A percentile compares a stretch with the other conserved stretches of the same genome.
Evolutionary conservation across 2,113 vertebrate species (phyloP).

Genomic region (Saguinus midas): DNA sequence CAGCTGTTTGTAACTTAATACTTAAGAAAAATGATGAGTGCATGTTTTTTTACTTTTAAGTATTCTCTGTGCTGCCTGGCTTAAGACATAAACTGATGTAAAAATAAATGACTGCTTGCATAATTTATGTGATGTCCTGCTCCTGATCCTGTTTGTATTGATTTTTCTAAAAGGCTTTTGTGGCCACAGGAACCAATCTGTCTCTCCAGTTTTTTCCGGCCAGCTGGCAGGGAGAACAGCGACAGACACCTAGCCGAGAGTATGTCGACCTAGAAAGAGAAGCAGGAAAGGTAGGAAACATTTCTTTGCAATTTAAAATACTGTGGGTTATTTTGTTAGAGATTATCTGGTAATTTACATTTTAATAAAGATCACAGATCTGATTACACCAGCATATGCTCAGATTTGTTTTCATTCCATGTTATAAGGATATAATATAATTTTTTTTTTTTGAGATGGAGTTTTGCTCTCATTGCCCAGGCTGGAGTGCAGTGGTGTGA

Average conservation of each 20-base stretch:
- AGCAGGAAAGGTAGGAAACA: slow-evolving; percentile 94
- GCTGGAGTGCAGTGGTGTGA: too few species aligned
- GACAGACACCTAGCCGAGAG: slow-evolving; percentile 96
- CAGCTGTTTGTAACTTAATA: slow-evolving; percentile 98
- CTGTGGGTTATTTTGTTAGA: slow-evolving; percentile 49
- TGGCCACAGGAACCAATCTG: slow-evolving; percentile 99
- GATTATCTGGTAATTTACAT: slow-evolving; percentile 21
- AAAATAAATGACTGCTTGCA: slow-evolving; percentile 96
- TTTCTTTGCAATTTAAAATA: slow-evolving; percentile 66
- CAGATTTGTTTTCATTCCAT: slow-evolving; percentile 35
- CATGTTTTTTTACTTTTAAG: slow-evolving; percentile 88
- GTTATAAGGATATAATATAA: not conserved
- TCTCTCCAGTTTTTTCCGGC: slow-evolving; percentile 99
- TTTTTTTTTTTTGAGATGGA: not conserved
- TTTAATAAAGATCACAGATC: slow-evolving; percentile 41
- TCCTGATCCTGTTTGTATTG: slow-evolving; percentile 98
- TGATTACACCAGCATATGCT: slow-evolving; percentile 1
- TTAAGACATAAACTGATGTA: slow-evolving; percentile 89
- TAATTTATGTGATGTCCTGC: slow-evolving; percentile 96
- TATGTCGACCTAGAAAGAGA: slow-evolving; percentile 99
- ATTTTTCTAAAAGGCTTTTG: slow-evolving; percentile 99
- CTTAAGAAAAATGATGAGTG: slow-evolving; percentile 97
- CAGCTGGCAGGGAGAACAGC: slow-evolving; percentile 97
- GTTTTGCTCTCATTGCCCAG: too few species aligned
- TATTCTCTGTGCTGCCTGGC: slow-evolving; percentile 86